phyloP scores from a whole-genome alignment of 2,888 invertebrate species.

The Spisula solida region DNA sequence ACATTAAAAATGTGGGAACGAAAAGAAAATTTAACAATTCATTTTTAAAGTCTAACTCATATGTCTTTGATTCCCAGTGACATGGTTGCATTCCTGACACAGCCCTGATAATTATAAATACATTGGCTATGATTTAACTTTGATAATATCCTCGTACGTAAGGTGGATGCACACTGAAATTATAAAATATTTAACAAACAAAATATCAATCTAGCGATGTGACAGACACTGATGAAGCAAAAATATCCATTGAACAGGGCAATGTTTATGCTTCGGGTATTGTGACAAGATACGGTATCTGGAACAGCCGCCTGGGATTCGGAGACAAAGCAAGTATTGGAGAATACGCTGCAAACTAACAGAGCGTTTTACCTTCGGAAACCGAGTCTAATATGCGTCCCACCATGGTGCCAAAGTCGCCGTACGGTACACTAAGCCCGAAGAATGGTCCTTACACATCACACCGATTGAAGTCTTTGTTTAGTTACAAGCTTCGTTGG shows the following conservation, averaged over 20 bases:
- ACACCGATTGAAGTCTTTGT: constrained; percentile 47
- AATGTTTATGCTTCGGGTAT: constrained; percentile 1
- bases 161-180: background rate
- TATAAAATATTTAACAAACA: constrained; percentile 25
- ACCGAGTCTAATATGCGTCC: constrained; percentile 10
- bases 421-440: constrained; percentile 31
- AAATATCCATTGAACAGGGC: background rate
- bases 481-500: background rate
- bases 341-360: constrained; percentile 37
- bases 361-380: constrained; percentile 36
- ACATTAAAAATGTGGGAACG: no score
- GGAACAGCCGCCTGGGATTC: constrained; percentile 9
- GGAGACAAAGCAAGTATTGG: constrained; percentile 36
- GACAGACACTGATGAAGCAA: constrained; percentile 4
- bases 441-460: constrained; percentile 37
- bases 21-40: no score
- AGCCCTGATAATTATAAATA: no score
- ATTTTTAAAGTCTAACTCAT: no score
- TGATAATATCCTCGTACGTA: no score
- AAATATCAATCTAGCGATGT: background rate
- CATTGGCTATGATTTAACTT: no score
- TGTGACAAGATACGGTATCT: constrained; percentile 1
- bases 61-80: no score
- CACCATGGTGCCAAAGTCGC: constrained; percentile 36
- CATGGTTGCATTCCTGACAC: no score